Base-by-base conservation (phyloP, 2,113 vertebrate genomes). In the Platanista minor region DNA sequence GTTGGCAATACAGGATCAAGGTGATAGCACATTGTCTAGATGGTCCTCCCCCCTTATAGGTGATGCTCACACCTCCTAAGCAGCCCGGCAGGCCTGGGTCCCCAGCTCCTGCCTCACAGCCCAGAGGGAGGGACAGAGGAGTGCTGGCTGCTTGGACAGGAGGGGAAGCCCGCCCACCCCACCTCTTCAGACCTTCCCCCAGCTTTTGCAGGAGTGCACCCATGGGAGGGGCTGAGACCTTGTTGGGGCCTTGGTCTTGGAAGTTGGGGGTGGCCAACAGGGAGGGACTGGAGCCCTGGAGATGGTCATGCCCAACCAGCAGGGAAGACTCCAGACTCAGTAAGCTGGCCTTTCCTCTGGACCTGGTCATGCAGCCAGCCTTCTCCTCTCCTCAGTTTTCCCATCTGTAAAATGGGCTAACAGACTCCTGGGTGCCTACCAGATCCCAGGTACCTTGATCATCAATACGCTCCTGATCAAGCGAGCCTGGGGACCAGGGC, bases 401-500 rank as follows among this genome's bases (percentile, higher is more conserved):
- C 31, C 49, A 10, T 43, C 31, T 64, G 83, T 27, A 21, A 78
- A n/a, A 59, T 69, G 61, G 49, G n/a, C 13, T 25, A 29, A 4
- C 27, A 7, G 17, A 10, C 20, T 31, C 15, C 36, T 1, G 43
- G 36, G 33, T 18, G 4, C 81, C 17, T 25, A 4, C n/a, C 91
- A 41, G 27, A 20, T 57, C 21, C 69, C 57, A n/a, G 2, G 18
- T 12, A 5, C 27, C 25, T 52, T 15, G 67, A 57, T 25, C 3
- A 1, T 74, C 59, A 10, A 6, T 25, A 59, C 0, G 8, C 31
- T 21, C 20, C 52, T 43, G 11, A 21, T 15, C 36, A 87, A 87
- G 20, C 1, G 1, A 3, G 12, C 39, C 31, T 41, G 52, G 36
- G 52, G 54, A 6, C 14, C 25, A 0, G 25, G 33, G 4, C 12